phyloP scores from a whole-genome alignment of 1,140 invertebrate genomes.

The Maconellicoccus hirsutus region DNA sequence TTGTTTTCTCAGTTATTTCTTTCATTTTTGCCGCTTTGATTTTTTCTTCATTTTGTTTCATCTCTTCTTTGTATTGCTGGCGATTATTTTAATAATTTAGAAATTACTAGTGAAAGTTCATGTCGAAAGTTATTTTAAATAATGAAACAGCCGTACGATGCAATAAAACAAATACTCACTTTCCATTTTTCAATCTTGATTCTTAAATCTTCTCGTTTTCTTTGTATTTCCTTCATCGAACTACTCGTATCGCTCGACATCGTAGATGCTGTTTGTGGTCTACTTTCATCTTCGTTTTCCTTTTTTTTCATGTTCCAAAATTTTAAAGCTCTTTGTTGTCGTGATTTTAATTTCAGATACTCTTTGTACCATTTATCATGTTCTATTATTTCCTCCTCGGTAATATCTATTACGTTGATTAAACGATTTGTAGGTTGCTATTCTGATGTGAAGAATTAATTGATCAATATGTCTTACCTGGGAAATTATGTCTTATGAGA shows the following conservation, averaged over 20 bases:
- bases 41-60: background rate
- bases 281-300: background rate
- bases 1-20: background rate
- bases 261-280: background rate
- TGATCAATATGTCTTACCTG: background rate
- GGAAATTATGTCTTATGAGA: background rate
- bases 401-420: background rate
- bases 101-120: too few species aligned
- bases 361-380: slow-evolving; percentile 12
- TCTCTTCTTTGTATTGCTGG: background rate
- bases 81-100: too few species aligned
- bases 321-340: background rate
- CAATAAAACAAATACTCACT: background rate
- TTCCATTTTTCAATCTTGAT: background rate
- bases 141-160: background rate
- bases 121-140: too few species aligned
- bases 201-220: background rate
- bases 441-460: background rate
- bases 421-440: background rate
- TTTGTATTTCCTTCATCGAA: background rate
- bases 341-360: background rate
- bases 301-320: slow-evolving; percentile 4
- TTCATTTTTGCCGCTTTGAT: background rate
- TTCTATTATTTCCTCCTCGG: background rate
- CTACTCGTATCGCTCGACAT: background rate